Conservation (phyloP, 2,113 vertebrate genomes). For the Amphiprion ocellaris region DNA sequence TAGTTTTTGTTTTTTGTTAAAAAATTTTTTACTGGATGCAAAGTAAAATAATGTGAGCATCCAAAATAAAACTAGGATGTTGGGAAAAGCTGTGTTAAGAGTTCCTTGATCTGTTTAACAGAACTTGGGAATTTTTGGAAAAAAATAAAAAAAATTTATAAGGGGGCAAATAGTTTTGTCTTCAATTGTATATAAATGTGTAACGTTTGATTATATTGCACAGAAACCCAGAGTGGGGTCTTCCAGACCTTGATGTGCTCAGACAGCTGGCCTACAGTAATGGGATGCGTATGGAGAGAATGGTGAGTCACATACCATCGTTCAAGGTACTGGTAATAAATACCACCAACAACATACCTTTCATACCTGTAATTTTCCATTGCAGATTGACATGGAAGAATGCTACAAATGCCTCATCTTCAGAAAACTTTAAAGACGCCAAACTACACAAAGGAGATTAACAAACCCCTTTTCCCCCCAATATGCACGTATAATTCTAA, state of each 20-base stretch:
- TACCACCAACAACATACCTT: not conserved
- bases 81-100: no score
- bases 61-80: no score
- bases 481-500: not conserved
- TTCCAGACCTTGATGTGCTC: constrained; percentile 82
- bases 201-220: not conserved
- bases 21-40: no score
- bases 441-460: constrained; percentile 4
- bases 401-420: constrained; percentile 84
- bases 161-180: no score
- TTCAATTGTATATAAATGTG: not conserved
- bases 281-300: constrained; percentile 78
- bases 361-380: constrained; percentile 17
- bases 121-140: no score
- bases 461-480: not conserved
- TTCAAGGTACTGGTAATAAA: fast-evolving
- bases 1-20: no score
- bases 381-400: constrained; percentile 83
- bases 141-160: no score
- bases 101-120: no score
- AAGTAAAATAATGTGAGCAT: no score
- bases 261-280: constrained; percentile 80
- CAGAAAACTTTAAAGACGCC: constrained; percentile 70
- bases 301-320: constrained; percentile 64
- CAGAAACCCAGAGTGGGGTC: constrained; percentile 86